phyloP scores from a whole-genome alignment of 2,888 invertebrate species.

The Dicranocentrus wangi region DNA sequence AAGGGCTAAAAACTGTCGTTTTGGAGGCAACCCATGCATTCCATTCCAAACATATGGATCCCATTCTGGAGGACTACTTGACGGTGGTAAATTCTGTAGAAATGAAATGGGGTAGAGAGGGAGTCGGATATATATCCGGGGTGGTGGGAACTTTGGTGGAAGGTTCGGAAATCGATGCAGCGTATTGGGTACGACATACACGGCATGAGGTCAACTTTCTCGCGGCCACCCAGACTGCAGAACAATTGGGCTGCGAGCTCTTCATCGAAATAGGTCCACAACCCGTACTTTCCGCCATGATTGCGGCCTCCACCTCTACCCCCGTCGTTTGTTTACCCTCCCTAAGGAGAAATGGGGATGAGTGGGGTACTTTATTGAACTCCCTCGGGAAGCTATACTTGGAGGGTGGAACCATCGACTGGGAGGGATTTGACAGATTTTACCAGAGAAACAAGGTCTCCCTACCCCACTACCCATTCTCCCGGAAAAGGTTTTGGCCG shows the following conservation, averaged over 20 bases:
- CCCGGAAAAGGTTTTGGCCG: conserved; percentile 40
- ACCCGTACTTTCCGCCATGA: conserved; percentile 36
- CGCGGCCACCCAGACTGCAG: conserved; percentile 4
- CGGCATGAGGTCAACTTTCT: conserved; percentile 40
- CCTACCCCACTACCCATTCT: conserved; percentile 48
- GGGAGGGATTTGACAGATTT: conserved; percentile 23
- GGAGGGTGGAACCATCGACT: conserved; percentile 21
- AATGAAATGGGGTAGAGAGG: not conserved
- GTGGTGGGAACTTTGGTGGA: not conserved
- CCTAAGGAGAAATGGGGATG: not conserved
- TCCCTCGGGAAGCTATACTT: not conserved
- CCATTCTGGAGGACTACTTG: conserved; percentile 45
- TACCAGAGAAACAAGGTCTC: not conserved
- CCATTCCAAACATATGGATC: conserved; percentile 62
- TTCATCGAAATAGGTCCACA: conserved; percentile 59
- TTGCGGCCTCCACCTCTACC: not conserved
- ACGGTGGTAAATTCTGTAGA: conserved; percentile 1
- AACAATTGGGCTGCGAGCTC: not conserved
- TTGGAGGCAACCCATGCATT: conserved; percentile 56
- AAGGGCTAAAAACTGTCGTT: conserved; percentile 22
- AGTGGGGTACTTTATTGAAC: conserved; percentile 10
- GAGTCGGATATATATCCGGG: conserved; percentile 18
- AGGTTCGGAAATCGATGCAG: not conserved
- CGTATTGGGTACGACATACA: conserved; percentile 57
- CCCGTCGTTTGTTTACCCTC: not conserved